These are phyloP conservation scores for Bettongia penicillata DNA, from an alignment of 2,113 vertebrate genomes.

Conservation along the genomic window DNA sequence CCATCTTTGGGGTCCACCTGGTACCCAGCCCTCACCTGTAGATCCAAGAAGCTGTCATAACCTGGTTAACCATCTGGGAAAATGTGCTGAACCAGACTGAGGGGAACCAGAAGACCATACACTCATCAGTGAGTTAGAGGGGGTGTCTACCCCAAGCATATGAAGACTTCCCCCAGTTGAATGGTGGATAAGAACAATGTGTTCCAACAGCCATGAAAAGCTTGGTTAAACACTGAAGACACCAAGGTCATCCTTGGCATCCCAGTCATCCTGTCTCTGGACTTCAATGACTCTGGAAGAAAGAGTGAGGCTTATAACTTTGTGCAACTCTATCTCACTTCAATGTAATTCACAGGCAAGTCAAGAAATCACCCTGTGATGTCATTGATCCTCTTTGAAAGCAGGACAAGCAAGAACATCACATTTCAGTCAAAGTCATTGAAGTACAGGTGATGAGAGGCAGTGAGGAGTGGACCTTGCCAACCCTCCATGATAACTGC, in stretches of 20 bases:
- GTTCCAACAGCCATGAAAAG: neutral
- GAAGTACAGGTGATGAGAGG: neutral
- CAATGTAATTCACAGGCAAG: too few species aligned
- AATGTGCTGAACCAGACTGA: too few species aligned
- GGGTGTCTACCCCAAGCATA: neutral
- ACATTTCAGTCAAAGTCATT: neutral
- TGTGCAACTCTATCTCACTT: neutral
- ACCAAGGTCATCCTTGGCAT: too few species aligned
- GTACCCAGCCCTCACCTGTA: neutral
- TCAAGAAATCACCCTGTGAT: too few species aligned
- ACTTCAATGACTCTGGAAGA: neutral
- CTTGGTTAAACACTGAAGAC: neutral
- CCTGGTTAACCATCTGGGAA: neutral
- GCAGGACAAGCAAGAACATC: too few species aligned
- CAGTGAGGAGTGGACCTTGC: neutral
- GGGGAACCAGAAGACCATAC: neutral
- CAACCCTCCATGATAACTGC: neutral
- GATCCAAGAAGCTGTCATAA: neutral
- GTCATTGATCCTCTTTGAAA: too few species aligned
- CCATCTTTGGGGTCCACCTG: neutral
- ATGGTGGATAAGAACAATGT: neutral
- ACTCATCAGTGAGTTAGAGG: neutral
- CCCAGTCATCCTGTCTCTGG: neutral
- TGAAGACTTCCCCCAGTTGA: neutral
- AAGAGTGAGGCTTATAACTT: neutral